These are phyloP conservation scores for Thereuonema tuberculata DNA, from an alignment of 1,140 invertebrate genomes.

Conservation along the genomic window DNA sequence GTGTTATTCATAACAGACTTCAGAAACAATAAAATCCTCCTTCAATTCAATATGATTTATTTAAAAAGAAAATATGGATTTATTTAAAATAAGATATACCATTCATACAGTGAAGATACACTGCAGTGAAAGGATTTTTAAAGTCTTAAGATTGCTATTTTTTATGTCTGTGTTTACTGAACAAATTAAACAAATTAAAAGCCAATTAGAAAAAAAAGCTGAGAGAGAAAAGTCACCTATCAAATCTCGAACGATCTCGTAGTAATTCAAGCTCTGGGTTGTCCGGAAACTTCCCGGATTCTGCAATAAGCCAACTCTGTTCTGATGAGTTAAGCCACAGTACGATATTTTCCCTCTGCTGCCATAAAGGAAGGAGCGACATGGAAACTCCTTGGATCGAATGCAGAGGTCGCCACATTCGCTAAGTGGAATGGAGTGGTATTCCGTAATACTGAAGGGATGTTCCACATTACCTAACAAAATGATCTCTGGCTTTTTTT, in stretches of 20 bases:
- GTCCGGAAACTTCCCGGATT: slow-evolving; percentile 11
- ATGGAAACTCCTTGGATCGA: slow-evolving; percentile 13
- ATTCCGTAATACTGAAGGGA: slow-evolving; percentile 15
- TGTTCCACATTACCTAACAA: slow-evolving; percentile 17
- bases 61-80: too few species aligned
- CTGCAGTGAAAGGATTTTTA: not conserved
- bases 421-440: slow-evolving; percentile 7
- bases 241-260: slow-evolving; percentile 11
- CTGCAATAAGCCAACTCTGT: slow-evolving; percentile 14
- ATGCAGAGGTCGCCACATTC: slow-evolving; percentile 17
- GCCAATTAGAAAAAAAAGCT: too few species aligned
- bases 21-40: too few species aligned
- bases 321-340: slow-evolving; percentile 18
- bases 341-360: slow-evolving; percentile 6
- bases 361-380: slow-evolving; percentile 17
- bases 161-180: too few species aligned
- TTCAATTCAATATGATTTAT: too few species aligned
- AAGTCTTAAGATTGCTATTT: not conserved
- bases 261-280: slow-evolving; percentile 16
- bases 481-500: slow-evolving; percentile 13
- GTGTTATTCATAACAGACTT: too few species aligned
- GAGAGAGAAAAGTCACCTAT: not conserved
- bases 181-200: too few species aligned
- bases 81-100: too few species aligned
- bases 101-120: not conserved